These are phyloP conservation scores for Tipula helvola DNA, from an alignment of 2,888 invertebrate species.

Conservation along the genomic window DNA sequence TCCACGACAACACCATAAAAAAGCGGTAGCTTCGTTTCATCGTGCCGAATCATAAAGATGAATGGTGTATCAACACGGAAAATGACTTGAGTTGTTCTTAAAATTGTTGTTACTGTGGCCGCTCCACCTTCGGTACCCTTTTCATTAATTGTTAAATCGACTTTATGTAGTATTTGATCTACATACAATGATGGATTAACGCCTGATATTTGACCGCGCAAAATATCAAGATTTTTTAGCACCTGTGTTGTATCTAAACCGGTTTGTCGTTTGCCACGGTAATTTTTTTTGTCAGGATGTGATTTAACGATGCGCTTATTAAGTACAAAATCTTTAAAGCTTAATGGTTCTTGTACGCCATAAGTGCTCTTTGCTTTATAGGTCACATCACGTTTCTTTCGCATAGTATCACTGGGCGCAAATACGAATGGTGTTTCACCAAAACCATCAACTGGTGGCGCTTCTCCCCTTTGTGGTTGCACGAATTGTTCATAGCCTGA, in stretches of 20 bases:
- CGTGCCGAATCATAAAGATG: slow-evolving; percentile 52
- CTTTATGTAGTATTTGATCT: slow-evolving; percentile 37
- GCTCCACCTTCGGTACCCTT: slow-evolving; percentile 54
- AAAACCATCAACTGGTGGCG: neutral
- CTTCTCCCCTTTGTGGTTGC: neutral
- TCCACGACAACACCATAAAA: slow-evolving; percentile 54
- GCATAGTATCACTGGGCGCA: neutral
- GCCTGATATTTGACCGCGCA: neutral
- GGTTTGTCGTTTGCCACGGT: slow-evolving; percentile 17
- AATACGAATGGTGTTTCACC: neutral
- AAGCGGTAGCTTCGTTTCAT: slow-evolving; percentile 44
- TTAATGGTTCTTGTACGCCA: slow-evolving; percentile 15
- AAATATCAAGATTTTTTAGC: neutral
- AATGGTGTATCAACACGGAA: slow-evolving; percentile 50
- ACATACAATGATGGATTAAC: neutral
- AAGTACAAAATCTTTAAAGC: slow-evolving; percentile 21
- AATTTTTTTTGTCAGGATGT: slow-evolving; percentile 20
- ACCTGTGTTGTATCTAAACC: neutral
- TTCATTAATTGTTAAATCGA: slow-evolving; percentile 47
- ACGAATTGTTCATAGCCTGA: slow-evolving; percentile 42
- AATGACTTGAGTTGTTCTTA: slow-evolving; percentile 38
- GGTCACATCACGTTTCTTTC: slow-evolving; percentile 19
- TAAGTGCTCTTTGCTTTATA: slow-evolving; percentile 21
- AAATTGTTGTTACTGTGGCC: slow-evolving; percentile 42
- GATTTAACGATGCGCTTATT: slow-evolving; percentile 25